phyloP scores from a whole-genome alignment of 1,140 invertebrate species.

The Heliconius hermathena region DNA sequence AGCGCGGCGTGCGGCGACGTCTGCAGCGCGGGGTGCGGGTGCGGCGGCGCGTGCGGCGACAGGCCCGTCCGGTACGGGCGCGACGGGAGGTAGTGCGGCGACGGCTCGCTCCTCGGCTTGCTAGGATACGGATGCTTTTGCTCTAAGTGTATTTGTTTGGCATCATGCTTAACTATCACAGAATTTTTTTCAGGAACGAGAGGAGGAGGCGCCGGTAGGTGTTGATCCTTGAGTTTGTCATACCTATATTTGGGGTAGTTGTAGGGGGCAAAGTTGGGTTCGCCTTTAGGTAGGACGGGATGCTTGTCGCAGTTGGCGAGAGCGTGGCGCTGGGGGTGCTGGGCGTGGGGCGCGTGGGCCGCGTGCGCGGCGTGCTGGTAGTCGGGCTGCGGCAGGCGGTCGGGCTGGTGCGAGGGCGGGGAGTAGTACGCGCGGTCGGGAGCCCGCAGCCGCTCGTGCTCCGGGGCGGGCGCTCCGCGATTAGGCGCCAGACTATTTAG shows the following conservation, averaged over 20 bases:
- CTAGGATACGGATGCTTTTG: constrained; percentile 85
- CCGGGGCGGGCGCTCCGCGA: constrained; percentile 58
- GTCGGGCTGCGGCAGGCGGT: constrained; percentile 57
- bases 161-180: constrained; percentile 90
- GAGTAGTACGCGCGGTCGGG: constrained; percentile 57
- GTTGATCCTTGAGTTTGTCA: constrained; percentile 81
- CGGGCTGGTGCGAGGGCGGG: constrained; percentile 51
- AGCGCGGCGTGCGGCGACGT: constrained; percentile 81
- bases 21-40: constrained; percentile 81
- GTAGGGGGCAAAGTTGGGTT: constrained; percentile 88
- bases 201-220: constrained; percentile 83
- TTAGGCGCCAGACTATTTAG: constrained; percentile 75
- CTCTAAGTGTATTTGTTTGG: constrained; percentile 83
- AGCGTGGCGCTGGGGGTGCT: constrained; percentile 54
- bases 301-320: constrained; percentile 84
- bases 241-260: constrained; percentile 80
- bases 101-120: constrained; percentile 83
- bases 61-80: constrained; percentile 84
- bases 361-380: constrained; percentile 53
- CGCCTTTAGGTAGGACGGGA: constrained; percentile 85
- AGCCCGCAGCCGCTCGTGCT: constrained; percentile 71
- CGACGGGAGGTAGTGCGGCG: constrained; percentile 84
- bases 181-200: constrained; percentile 87
- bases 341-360: constrained; percentile 74
- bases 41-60: constrained; percentile 77